Evolutionary conservation across 2,113 vertebrate genomes (phyloP).

Genomic region (Tricholaema leucomelas): DNA sequence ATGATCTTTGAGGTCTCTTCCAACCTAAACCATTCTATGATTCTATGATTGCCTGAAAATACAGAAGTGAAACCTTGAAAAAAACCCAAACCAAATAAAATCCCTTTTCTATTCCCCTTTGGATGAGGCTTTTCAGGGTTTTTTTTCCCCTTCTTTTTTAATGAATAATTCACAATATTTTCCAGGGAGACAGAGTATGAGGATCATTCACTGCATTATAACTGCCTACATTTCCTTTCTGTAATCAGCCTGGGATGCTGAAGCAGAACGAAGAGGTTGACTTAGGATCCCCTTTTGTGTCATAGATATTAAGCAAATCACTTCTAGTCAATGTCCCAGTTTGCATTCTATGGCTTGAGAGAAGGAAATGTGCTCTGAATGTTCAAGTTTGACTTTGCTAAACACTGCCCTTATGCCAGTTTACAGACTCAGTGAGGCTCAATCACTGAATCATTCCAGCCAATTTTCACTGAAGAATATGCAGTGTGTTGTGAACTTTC

Average conservation of each 20-base stretch:
- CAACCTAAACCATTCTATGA: too few species aligned
- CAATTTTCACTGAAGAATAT: neutral
- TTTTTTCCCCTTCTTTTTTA: neutral
- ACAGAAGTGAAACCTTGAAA: neutral
- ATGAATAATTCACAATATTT: slow-evolving; percentile 31
- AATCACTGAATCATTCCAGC: neutral
- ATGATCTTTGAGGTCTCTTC: too few species aligned
- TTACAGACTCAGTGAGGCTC: neutral
- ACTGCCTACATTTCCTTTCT: slow-evolving; percentile 2
- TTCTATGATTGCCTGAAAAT: slow-evolving; percentile 11
- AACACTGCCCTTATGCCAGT: neutral
- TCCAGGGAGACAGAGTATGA: neutral
- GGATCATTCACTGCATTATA: neutral
- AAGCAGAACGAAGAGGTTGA: neutral
- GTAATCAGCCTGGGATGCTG: slow-evolving; percentile 2
- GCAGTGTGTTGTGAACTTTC: neutral
- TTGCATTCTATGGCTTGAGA: neutral
- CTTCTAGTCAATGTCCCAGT: neutral
- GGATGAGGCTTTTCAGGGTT: neutral
- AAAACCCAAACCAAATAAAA: neutral
- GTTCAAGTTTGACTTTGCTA: neutral
- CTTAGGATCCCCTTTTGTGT: neutral
- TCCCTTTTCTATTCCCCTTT: neutral
- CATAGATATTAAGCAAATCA: slow-evolving; percentile 12
- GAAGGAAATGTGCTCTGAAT: neutral